Percentiles rank a stretch among this genome's conserved stretches.
Conservation (phyloP, 2,113 vertebrate genomes). For the Propithecus coquereli region DNA sequence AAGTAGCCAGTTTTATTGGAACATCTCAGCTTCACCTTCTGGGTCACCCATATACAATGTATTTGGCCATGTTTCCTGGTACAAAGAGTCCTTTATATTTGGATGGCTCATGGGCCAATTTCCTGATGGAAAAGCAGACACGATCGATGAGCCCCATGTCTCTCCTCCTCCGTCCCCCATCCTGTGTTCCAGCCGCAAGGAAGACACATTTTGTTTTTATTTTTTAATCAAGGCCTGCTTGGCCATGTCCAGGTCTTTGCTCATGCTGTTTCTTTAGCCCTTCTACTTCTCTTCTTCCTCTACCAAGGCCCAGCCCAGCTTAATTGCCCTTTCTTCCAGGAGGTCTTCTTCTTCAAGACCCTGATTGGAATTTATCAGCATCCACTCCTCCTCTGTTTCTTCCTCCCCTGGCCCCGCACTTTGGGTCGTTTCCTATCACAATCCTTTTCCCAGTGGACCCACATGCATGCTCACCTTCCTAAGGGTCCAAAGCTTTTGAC, state of each 20-base stretch:
- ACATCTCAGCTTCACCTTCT: neutral
- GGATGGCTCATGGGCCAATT: neutral
- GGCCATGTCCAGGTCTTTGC: neutral
- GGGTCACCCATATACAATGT: neutral
- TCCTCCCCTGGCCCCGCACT: neutral
- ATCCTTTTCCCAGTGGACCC: neutral
- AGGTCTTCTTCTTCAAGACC: neutral
- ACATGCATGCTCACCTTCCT: neutral
- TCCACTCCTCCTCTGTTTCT: neutral
- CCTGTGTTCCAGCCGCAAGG: neutral
- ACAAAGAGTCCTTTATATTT: slow-evolving; percentile 37
- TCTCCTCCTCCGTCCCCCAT: neutral
- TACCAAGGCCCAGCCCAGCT: neutral
- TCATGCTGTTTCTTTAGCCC: neutral
- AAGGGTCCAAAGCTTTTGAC: neutral
- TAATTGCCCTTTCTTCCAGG: neutral
- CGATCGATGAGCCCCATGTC: neutral
- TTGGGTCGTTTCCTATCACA: neutral
- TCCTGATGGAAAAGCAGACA: slow-evolving; percentile 31
- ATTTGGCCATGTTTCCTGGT: neutral
- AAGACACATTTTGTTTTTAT: neutral
- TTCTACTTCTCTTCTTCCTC: neutral
- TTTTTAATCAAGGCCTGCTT: neutral
- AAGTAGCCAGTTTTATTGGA: neutral
- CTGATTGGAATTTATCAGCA: neutral